Percentiles rank a stretch among this genome's conserved stretches.
These are phyloP conservation scores for Heliconius hewitsoni DNA, from an alignment of 1,140 invertebrate genomes.

Conservation along the genomic window DNA sequence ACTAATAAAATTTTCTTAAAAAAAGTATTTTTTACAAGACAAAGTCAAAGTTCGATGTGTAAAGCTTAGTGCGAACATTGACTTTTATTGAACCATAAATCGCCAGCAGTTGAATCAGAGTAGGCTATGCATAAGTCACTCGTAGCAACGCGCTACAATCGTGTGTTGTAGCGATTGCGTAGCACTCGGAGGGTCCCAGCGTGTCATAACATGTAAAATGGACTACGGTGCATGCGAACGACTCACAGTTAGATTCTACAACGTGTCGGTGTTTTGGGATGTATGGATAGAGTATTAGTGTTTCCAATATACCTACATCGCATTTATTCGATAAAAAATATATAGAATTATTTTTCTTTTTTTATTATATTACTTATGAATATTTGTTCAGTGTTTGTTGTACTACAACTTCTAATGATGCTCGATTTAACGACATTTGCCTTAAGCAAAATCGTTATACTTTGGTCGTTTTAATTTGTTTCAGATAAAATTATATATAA, in stretches of 20 bases:
- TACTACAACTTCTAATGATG: too few species aligned
- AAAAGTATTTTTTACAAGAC: not conserved
- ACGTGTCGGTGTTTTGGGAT: not conserved
- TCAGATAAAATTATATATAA: too few species aligned
- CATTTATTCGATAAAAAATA: too few species aligned
- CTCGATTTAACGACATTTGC: too few species aligned
- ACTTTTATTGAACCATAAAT: conserved; percentile 40
- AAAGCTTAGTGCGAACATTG: conserved; percentile 26
- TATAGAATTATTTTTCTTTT: too few species aligned
- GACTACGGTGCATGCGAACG: not conserved
- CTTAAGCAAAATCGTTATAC: too few species aligned
- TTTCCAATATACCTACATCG: too few species aligned
- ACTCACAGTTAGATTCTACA: not conserved
- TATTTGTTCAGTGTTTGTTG: too few species aligned
- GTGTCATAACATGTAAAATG: conserved; percentile 8
- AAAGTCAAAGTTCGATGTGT: conserved; percentile 30
- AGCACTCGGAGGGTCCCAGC: conserved; percentile 24
- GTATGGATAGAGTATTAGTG: not conserved
- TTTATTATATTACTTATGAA: too few species aligned
- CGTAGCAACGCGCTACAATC: conserved; percentile 33
- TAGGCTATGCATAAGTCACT: conserved; percentile 33
- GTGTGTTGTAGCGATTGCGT: conserved; percentile 30
- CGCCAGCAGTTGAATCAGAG: conserved; percentile 30
- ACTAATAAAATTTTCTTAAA: not conserved
- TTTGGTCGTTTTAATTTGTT: too few species aligned